These are phyloP conservation scores for Montifringilla adamsi DNA, from an alignment of 2,113 vertebrate species.

Conservation along the genomic window DNA sequence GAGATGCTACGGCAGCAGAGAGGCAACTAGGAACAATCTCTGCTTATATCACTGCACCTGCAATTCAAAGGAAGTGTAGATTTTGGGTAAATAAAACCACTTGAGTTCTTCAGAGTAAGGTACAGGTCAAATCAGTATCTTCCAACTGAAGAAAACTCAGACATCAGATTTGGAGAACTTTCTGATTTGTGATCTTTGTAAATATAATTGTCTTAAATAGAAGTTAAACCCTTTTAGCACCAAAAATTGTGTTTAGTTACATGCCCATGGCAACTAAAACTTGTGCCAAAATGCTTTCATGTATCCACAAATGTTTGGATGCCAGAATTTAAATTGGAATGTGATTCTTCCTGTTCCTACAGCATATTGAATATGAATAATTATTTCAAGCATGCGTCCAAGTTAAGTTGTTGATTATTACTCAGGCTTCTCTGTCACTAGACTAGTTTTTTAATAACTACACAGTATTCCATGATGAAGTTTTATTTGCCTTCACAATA, in stretches of 20 bases:
- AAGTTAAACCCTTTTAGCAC: background rate
- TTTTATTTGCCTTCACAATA: background rate
- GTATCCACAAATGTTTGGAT: constrained; percentile 11
- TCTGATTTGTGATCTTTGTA: background rate
- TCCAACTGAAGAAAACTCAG: background rate
- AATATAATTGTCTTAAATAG: constrained; percentile 17
- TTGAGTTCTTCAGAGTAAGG: background rate
- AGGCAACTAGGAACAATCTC: background rate
- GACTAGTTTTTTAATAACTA: background rate
- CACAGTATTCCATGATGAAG: background rate
- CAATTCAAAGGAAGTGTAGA: background rate
- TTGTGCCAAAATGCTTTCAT: constrained; percentile 33
- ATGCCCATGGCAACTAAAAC: background rate
- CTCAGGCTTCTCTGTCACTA: background rate
- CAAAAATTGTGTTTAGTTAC: background rate
- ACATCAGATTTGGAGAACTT: background rate
- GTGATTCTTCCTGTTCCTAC: constrained; percentile 13
- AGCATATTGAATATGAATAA: constrained; percentile 27
- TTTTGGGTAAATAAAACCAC: background rate
- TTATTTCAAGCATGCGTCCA: background rate
- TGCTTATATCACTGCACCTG: background rate
- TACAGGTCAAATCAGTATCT: constrained; percentile 8
- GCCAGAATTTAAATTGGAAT: constrained; percentile 28
- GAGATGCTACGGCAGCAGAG: background rate
- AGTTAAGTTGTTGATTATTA: background rate